Evolutionary conservation across 1,140 invertebrate genomes (phyloP).

Genomic region (Mizuhopecten yessoensis): DNA sequence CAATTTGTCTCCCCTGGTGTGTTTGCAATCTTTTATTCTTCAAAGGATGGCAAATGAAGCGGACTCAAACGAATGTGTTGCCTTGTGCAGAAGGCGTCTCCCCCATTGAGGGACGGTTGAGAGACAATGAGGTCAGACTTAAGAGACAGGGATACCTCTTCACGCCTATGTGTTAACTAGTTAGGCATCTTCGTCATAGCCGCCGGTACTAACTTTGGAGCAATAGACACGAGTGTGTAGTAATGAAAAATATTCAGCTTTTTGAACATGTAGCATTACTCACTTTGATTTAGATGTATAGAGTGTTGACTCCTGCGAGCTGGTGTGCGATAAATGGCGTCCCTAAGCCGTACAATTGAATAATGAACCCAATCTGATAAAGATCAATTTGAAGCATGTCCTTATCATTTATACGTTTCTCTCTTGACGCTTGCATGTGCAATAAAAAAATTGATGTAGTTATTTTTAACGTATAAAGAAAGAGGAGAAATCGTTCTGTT

Average conservation of each 20-base stretch:
- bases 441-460: too few species aligned
- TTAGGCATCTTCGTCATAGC: conserved; percentile 12
- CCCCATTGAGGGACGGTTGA: conserved; percentile 2
- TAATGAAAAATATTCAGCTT: background rate
- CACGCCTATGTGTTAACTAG: conserved; percentile 23
- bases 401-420: background rate
- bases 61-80: conserved; percentile 21
- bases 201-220: background rate
- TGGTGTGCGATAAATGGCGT: background rate
- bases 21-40: conserved; percentile 34
- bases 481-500: too few species aligned
- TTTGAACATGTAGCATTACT: background rate
- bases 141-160: background rate
- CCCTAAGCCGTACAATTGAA: background rate
- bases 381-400: background rate
- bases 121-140: conserved; percentile 8
- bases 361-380: background rate
- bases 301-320: background rate
- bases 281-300: conserved; percentile 6
- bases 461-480: too few species aligned
- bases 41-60: conserved; percentile 29
- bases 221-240: background rate
- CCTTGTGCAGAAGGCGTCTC: conserved; percentile 23
- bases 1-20: conserved; percentile 18
- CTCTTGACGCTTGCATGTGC: background rate